Percentiles rank a stretch among this genome's conserved stretches.
phyloP scores from a whole-genome alignment of 2,113 vertebrate genomes.

The Psephotus haematonotus region DNA sequence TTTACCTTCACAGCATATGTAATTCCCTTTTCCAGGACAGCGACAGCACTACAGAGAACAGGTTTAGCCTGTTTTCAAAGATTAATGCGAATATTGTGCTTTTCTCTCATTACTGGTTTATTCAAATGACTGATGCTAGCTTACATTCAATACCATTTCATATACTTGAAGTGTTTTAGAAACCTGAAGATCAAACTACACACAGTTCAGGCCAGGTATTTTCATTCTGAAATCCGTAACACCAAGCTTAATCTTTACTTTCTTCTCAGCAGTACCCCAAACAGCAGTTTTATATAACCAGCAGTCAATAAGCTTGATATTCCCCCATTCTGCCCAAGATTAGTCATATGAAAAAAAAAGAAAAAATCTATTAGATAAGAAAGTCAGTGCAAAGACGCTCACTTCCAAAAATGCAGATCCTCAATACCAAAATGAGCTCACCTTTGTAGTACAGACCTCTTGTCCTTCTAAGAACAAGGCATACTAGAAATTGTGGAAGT shows the following conservation, averaged over 20 bases:
- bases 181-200: neutral
- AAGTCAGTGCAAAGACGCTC: neutral
- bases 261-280: neutral
- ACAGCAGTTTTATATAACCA: neutral
- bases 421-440: neutral
- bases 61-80: neutral
- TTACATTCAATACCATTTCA: neutral
- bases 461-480: neutral
- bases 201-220: neutral
- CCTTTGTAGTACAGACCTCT: neutral
- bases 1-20: neutral
- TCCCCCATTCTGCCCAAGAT: neutral
- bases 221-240: neutral
- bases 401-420: neutral
- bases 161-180: neutral
- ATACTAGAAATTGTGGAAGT: neutral
- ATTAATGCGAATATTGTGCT: neutral
- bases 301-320: neutral
- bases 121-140: neutral
- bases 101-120: neutral
- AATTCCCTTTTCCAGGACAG: neutral
- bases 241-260: neutral
- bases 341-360: neutral
- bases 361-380: neutral
- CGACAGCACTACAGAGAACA: neutral